Evolutionary conservation across 2,888 invertebrate genomes (phyloP).

Genomic region (Orchesellides sinensis): DNA sequence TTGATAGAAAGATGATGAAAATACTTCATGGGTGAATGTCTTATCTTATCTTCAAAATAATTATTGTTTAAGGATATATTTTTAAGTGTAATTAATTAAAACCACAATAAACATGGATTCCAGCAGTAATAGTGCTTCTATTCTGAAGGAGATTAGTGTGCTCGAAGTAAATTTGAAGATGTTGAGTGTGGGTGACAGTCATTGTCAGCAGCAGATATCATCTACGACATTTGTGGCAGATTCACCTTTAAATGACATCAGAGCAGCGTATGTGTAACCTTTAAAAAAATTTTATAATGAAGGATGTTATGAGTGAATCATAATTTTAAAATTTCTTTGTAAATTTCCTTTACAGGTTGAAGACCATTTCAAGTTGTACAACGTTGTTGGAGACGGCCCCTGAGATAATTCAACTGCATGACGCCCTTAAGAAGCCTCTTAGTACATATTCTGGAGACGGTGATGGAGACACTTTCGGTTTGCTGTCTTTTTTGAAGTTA

Average conservation of each 20-base stretch:
- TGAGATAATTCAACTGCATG: not conserved
- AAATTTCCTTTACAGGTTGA: constrained; percentile 14
- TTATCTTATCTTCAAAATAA: no score
- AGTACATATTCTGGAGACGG: not conserved
- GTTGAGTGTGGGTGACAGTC: not conserved
- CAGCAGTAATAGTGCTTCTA: no score
- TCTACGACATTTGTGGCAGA: no score
- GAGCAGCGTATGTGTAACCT: constrained; percentile 21
- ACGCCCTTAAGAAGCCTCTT: constrained; percentile 7
- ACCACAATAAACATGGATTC: no score
- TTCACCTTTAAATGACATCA: constrained; percentile 34
- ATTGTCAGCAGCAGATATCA: not conserved
- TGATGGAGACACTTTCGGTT: not conserved
- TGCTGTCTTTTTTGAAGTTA: constrained; percentile 41
- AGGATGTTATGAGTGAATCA: not conserved
- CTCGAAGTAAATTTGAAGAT: not conserved
- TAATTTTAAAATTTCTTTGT: not conserved
- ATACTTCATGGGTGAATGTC: no score
- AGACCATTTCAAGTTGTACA: not conserved
- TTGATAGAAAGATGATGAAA: no score
- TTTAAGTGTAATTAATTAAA: no score
- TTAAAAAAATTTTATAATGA: not conserved
- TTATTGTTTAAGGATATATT: no score
- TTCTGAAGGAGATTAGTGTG: not conserved
- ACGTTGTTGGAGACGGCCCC: not conserved